Evolutionary conservation across 2,888 invertebrate genomes (phyloP).

Genomic region (Calameuta pallipes): DNA sequence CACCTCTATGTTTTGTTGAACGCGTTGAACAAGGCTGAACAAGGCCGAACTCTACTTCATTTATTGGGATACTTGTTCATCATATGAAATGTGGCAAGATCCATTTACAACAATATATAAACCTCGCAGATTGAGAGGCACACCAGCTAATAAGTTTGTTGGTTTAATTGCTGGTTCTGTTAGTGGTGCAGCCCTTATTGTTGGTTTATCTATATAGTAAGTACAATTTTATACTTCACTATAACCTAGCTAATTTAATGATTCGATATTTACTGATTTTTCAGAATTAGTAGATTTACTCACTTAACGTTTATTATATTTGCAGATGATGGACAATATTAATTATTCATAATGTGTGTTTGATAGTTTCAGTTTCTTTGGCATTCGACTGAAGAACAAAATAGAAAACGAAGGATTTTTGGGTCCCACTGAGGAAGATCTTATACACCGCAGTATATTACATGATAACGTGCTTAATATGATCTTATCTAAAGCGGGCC

Average conservation of each 20-base stretch:
- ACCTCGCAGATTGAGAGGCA: constrained; percentile 45
- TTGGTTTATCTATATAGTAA: constrained; percentile 3
- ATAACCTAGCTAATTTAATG: neutral
- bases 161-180: constrained; percentile 3
- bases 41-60: neutral
- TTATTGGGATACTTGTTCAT: neutral
- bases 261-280: neutral
- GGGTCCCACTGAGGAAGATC: neutral
- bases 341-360: neutral
- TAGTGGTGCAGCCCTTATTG: neutral
- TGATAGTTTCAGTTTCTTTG: neutral
- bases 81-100: constrained; percentile 22
- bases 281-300: neutral
- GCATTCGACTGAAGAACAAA: neutral
- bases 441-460: neutral
- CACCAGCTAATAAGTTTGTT: constrained; percentile 34
- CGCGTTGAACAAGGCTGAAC: no score
- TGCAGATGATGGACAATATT: neutral
- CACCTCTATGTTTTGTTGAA: neutral
- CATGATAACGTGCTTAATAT: neutral
- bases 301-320: neutral
- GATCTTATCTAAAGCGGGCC: neutral
- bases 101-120: constrained; percentile 36
- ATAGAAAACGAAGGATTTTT: neutral
- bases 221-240: neutral